Evolutionary conservation across 2,797 vertebrate species (phyloP), one percentile per base, ranked within the genome.

Genomic region (Hoplostethus mediterraneus): DNA sequence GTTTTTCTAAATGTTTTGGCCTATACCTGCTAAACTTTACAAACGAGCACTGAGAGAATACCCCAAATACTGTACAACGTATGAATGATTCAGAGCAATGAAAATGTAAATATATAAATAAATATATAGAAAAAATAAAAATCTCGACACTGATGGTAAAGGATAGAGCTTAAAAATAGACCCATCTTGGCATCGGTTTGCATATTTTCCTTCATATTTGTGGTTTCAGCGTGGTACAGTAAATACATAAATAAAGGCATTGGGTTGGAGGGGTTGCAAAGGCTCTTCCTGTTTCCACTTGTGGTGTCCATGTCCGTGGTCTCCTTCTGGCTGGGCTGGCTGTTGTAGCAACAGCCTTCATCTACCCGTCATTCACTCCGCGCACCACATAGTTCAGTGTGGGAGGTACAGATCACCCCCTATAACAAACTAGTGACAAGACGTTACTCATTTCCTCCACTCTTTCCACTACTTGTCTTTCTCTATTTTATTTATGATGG

Each of bases 231-330:
- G 54, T 82, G 87, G 84, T 77, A 80, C 76, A 84, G 83, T 79
- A 87, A 88, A 83, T 89, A 84, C 81, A 91, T 86, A 90, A 91
- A 91, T 89, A 89, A 91, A 86, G 76, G 47, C 81, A 80, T 66
- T 36, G 64, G 71, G 58, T 80, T 90, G 82, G 70, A 84, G 66
- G 84, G 63, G 75, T 82, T 88, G 82, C 82, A 85, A 78, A 51
- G 75, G 74, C 82, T 87, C 82, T 89, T 89, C 87, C 90, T 91
- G 88, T 94, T 93, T 94, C 91, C 91, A 92, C 89, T 93, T 88
- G 90, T 90, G 92, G 89, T 88, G 82, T 91, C 80, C 87, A 75
- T 87, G 89, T 89, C 85, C 75, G 75, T 81, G 86, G 84, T 88
- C 73, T 83, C 73, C 66, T 60, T 83, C 80, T 89, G 87, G 81